A percentile compares a stretch with the other conserved stretches of the same genome.
These are phyloP conservation scores for Macquaria ambigua DNA, from an alignment of 2,113 vertebrate genomes.

Conservation along the genomic window DNA sequence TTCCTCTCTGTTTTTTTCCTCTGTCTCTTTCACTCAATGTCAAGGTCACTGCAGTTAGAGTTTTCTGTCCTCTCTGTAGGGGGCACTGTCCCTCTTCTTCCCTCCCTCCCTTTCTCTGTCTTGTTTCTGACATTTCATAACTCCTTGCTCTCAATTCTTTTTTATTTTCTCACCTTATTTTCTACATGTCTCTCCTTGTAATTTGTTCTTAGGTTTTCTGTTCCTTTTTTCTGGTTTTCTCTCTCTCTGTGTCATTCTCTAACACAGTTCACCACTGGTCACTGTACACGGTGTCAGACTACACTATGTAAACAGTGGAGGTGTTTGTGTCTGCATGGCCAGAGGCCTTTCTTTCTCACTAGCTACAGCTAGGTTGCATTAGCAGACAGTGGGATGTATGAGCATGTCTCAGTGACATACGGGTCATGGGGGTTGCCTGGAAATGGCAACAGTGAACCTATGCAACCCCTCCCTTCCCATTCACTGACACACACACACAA, in stretches of 20 bases:
- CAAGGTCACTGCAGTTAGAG: constrained; percentile 40
- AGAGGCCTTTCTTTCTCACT: constrained; percentile 33
- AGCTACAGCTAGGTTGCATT: constrained; percentile 11
- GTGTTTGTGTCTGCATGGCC: constrained; percentile 45
- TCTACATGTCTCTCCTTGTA: not conserved
- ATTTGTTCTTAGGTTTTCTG: not conserved
- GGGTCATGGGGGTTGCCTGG: constrained; percentile 21
- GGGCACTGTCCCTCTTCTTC: constrained; percentile 72
- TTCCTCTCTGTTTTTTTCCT: constrained; percentile 2
- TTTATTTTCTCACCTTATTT: constrained; percentile 1
- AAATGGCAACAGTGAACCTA: constrained; percentile 18
- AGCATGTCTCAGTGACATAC: constrained; percentile 27
- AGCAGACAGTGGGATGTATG: constrained; percentile 21
- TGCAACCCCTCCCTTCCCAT: constrained; percentile 7
- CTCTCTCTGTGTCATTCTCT: not conserved
- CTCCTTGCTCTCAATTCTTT: not conserved
- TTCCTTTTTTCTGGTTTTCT: not conserved
- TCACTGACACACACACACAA: not conserved
- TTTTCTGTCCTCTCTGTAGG: constrained; percentile 70
- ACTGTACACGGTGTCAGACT: constrained; percentile 34
- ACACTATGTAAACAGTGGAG: constrained; percentile 52
- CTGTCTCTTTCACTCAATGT: constrained; percentile 39
- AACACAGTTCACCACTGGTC: constrained; percentile 14
- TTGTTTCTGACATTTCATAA: constrained; percentile 41
- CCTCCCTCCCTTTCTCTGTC: not conserved